phyloP scores from a whole-genome alignment of 2,113 vertebrate genomes.

The Corythornis cristatus region DNA sequence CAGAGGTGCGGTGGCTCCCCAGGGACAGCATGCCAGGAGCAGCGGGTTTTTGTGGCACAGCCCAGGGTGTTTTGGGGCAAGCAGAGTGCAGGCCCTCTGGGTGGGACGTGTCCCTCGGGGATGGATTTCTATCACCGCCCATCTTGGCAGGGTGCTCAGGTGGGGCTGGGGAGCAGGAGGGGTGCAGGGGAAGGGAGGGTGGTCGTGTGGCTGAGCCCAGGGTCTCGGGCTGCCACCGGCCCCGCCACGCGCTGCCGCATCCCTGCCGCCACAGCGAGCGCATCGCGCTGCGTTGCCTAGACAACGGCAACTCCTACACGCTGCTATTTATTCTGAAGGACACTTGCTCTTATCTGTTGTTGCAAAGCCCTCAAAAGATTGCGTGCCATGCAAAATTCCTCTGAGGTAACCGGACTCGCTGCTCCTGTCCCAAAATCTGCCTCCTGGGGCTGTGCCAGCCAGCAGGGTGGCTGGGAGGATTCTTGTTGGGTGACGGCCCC shows the following conservation, averaged over 20 bases:
- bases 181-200: neutral
- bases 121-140: fast-evolving
- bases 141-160: neutral
- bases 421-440: neutral
- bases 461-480: fast-evolving
- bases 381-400: constrained; percentile 1
- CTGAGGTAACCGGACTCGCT: neutral
- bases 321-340: constrained; percentile 69
- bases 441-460: neutral
- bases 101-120: neutral
- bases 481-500: neutral
- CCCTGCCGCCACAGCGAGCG: constrained; percentile 25
- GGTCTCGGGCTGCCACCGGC: neutral
- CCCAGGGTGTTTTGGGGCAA: neutral
- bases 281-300: constrained; percentile 72
- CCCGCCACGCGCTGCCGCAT: neutral
- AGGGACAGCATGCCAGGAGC: neutral
- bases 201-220: fast-evolving
- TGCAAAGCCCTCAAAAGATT: constrained; percentile 44
- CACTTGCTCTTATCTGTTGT: constrained; percentile 61
- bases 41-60: neutral
- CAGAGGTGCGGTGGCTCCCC: neutral
- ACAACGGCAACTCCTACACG: constrained; percentile 72
- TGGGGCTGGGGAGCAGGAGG: neutral
- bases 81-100: neutral